Evolutionary conservation across 1,140 invertebrate genomes (phyloP).

Genomic region (Probaryconus sp.): DNA sequence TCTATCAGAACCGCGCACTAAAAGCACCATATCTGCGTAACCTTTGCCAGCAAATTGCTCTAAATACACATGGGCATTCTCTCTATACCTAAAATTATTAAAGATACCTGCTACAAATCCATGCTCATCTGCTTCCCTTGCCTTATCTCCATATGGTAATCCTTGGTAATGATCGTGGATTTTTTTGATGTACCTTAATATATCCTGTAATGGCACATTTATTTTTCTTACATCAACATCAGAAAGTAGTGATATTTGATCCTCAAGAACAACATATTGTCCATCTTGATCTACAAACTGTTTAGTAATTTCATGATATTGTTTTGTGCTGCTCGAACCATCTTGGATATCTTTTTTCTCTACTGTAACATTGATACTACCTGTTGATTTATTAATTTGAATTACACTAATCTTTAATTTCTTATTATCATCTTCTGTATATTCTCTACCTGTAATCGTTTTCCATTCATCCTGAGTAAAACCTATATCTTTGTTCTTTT

Average conservation of each 20-base stretch:
- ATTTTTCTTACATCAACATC: not conserved
- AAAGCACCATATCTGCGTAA: constrained; percentile 7
- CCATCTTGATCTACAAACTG: constrained; percentile 5
- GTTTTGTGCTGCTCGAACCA: constrained; percentile 1
- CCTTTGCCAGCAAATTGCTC: constrained; percentile 10
- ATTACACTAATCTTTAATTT: constrained; percentile 15
- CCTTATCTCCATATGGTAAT: too few species aligned
- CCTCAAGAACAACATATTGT: constrained; percentile 2
- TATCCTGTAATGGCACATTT: not conserved
- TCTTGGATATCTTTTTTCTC: constrained; percentile 13
- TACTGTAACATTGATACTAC: constrained; percentile 12
- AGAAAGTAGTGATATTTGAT: constrained; percentile 1
- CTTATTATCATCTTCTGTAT: constrained; percentile 16
- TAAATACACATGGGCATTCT: not conserved
- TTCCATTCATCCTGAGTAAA: too few species aligned
- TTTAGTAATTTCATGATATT: constrained; percentile 17
- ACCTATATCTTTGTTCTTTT: too few species aligned
- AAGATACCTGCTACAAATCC: constrained; percentile 1
- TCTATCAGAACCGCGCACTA: too few species aligned
- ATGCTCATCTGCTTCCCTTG: not conserved
- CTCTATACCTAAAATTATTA: constrained; percentile 1
- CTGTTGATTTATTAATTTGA: constrained; percentile 18
- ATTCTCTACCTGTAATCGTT: constrained; percentile 16
- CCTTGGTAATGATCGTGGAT: constrained; percentile 14
- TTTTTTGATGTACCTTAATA: constrained; percentile 9